Percentiles rank a stretch among this genome's conserved stretches.
These are phyloP conservation scores for Henricia sp. DNA, from an alignment of 53 echinoderm and acorn worm species.

Conservation along the genomic window DNA sequence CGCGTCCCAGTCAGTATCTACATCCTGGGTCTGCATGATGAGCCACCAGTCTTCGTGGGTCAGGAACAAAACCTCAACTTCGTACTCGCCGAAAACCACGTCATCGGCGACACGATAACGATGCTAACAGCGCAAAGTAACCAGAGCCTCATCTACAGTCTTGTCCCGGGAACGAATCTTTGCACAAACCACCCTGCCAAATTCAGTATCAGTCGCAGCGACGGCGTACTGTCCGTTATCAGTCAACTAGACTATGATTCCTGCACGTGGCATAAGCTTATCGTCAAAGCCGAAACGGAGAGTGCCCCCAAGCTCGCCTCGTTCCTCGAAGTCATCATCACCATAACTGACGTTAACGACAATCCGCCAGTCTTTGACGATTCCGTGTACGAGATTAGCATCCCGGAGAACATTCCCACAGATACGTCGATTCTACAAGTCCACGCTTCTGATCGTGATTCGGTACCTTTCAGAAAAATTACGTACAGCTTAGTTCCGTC, in stretches of 20 bases:
- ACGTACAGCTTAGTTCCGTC: conserved; percentile 68
- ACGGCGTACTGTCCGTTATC: conserved; percentile 74
- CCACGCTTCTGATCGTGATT: conserved; percentile 76
- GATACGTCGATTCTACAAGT: conserved; percentile 77
- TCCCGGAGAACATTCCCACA: conserved; percentile 75
- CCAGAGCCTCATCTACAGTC: conserved; percentile 64
- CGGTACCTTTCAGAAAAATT: conserved; percentile 66
- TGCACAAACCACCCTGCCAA: conserved; percentile 85
- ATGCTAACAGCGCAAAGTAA: conserved; percentile 69
- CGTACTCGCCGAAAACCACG: conserved; percentile 73
- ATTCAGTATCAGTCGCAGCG: conserved; percentile 80
- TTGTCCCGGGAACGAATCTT: conserved; percentile 82
- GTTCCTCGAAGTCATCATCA: conserved; percentile 74
- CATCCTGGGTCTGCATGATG: conserved; percentile 61
- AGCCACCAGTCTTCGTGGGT: conserved; percentile 71
- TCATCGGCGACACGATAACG: conserved; percentile 71
- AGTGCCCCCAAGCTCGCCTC: conserved; percentile 72
- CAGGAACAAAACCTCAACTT: conserved; percentile 61
- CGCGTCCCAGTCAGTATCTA: conserved; percentile 83
- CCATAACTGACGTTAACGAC: conserved; percentile 87
- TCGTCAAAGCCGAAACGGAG: conserved; percentile 73
- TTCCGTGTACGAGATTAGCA: conserved; percentile 65
- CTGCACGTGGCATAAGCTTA: conserved; percentile 83
- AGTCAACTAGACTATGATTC: conserved; percentile 87
- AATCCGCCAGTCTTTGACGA: conserved; percentile 90